phyloP scores from a whole-genome alignment of 2,888 invertebrate genomes.

The Dicycla oo region DNA sequence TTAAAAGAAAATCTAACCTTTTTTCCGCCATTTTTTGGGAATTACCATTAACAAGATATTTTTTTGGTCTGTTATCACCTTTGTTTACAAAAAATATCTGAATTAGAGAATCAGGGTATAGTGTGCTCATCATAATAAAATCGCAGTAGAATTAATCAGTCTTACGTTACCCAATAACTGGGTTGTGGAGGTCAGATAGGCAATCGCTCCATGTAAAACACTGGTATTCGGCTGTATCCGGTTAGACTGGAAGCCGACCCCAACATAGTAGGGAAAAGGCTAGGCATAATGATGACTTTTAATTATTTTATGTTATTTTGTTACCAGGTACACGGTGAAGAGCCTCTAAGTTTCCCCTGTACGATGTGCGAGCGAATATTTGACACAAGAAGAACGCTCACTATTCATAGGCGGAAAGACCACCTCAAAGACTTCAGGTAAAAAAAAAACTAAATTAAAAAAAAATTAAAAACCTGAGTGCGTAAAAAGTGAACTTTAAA shows the following conservation, averaged over 20 bases:
- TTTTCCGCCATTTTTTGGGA: too few relatives aligned
- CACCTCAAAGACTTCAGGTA: constrained; percentile 86
- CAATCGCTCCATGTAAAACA: not conserved
- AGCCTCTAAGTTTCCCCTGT: constrained; percentile 81
- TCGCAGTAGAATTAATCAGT: too few relatives aligned
- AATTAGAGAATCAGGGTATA: too few relatives aligned
- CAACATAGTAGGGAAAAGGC: not conserved
- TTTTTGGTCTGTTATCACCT: too few relatives aligned
- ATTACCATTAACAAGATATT: too few relatives aligned
- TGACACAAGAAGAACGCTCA: constrained; percentile 80
- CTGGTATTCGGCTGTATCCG: not conserved
- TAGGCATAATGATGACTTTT: not conserved
- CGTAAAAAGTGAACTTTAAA: too few relatives aligned
- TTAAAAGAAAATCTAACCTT: too few relatives aligned
- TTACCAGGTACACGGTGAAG: constrained; percentile 77
- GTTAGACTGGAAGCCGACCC: not conserved
- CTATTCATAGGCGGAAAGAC: constrained; percentile 83
- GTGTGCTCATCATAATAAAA: too few relatives aligned
- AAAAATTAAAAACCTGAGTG: too few relatives aligned
- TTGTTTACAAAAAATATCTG: too few relatives aligned
- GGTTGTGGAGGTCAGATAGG: not conserved
- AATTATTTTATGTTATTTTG: not conserved
- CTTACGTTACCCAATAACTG: too few relatives aligned
- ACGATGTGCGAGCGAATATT: constrained; percentile 80
- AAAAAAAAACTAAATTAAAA: not conserved